Conservation (phyloP, 2,113 vertebrate species). For the Rhinolophus ferrumequinum region DNA sequence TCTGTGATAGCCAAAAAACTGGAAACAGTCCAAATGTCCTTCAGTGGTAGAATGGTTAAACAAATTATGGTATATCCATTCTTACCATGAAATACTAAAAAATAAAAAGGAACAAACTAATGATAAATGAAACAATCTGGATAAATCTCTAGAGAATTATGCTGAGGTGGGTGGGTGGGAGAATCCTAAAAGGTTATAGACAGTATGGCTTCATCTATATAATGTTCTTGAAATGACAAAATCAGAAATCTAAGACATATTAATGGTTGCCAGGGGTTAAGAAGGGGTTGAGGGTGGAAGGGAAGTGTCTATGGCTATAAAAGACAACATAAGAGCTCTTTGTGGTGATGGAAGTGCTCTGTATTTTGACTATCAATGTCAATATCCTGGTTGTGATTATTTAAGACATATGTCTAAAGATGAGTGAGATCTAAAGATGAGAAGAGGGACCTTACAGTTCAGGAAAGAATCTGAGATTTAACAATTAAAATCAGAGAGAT, state of each 20-base stretch:
- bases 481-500: background rate
- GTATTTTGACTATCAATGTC: background rate
- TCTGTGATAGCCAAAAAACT: background rate
- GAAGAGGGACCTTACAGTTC: background rate
- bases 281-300: background rate
- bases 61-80: background rate
- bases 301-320: background rate
- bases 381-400: background rate
- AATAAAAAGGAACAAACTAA: background rate
- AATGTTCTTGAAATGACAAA: background rate
- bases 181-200: too few species aligned
- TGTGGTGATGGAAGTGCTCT: background rate
- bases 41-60: background rate
- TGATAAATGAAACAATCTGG: background rate
- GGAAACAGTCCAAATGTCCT: background rate
- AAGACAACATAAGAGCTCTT: too few species aligned
- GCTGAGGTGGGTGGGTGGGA: too few species aligned
- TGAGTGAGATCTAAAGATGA: background rate
- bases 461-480: background rate
- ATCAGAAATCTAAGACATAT: background rate
- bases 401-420: background rate
- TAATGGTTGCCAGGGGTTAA: background rate
- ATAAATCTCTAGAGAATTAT: too few species aligned
- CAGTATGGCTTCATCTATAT: too few species aligned
- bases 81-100: background rate